Base-by-base conservation (phyloP, 2,113 vertebrate genomes). In the Albula goreensis region DNA sequence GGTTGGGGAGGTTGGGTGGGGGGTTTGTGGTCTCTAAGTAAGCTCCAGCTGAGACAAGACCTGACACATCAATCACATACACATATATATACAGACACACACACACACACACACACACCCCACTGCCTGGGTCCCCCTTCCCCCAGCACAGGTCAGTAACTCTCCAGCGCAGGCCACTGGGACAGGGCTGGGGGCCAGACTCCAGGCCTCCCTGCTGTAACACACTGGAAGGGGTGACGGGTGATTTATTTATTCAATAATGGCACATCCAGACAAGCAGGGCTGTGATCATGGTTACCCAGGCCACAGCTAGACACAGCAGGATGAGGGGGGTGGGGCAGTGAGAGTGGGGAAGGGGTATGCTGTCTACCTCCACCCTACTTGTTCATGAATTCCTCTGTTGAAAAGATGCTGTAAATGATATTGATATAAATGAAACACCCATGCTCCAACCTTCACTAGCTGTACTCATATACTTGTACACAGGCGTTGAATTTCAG, bases 21-120 rank as follows among this genome's bases (percentile, higher is more conserved):
- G 85, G 22, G 70, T 1, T 31, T 86, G 78, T 56, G 60, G 41
- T 83, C 85, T 90, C 86, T 17, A 17, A 41, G 66, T 17, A 17
- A 41, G 66, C 80, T 63, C 84, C 91, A 87, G 88, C 91, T 86
- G 90, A 90, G 90, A 89, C 89, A 90, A 92, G 91, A 93, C 90
- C 92, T 92, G 89, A 91, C 88, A 89, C 90, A 93, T 94, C 92
- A 94, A 94, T 94, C 94, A 92, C 89, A 82, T 70, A 80, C 85
- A 83, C 79, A 87, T 49, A 83, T 12, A 78, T 63, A 63, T 52
- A 83, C 84, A 57, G 77, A 41, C 89, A 82, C 78, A 80, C 85
- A 83, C 79, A 87, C 51, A 83, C 17, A 78, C 77, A 63, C 60
- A 83, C 84, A 57, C 81, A 81, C 81, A 89, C 77, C 78, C 84